Evolutionary conservation across 2,888 invertebrate genomes (phyloP), one percentile per base, ranked within the genome.

Genomic region (Cataglyphis altisquamis): DNA sequence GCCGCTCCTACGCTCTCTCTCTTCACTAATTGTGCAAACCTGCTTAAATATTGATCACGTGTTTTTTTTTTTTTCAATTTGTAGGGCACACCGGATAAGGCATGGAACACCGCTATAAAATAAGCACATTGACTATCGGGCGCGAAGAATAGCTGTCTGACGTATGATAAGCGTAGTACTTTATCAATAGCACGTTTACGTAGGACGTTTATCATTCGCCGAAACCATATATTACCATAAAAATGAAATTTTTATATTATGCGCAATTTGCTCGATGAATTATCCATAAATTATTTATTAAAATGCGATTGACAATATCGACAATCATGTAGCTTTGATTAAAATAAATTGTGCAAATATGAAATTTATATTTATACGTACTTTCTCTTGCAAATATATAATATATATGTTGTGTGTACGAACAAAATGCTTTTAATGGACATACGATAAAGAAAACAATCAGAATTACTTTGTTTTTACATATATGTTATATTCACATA

Each of bases 11-110:
- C 36, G 2, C 29, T 48, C 48, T 25, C 21, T 36, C 18, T 41
- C 15, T 2, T 41, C 29, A 8, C 32, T 62, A 67, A 57, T 70
- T 45, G 41, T 60, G 12, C 45, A 10, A 25, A 78, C 18, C 60
- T 21, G 32, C 21, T 72, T 72, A 36, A 78, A 78, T 78, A 78
- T 78, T 36, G 72, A 78, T 60, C 32, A 68, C 57, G 57, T 60
- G 48, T 48, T 48, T 70, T 48, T 36, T 36, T 6, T 6, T 41
- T 12, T 18, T n/a, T 18, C 18, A 21, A 62, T 80, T 80, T 62
- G 48, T 36, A 55, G 39, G 15, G 36, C 25, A 18, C 48, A 52
- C 15, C n/a, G n/a, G 52, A 52, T 8, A 52, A n/a, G n/a, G 60
- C 60, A 12, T 25, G 45, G 57, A 70, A 32, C 52, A 12, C 3